These are phyloP conservation scores for Athene cunicularia DNA, from an alignment of 2,113 vertebrate genomes.

Conservation along the genomic window DNA sequence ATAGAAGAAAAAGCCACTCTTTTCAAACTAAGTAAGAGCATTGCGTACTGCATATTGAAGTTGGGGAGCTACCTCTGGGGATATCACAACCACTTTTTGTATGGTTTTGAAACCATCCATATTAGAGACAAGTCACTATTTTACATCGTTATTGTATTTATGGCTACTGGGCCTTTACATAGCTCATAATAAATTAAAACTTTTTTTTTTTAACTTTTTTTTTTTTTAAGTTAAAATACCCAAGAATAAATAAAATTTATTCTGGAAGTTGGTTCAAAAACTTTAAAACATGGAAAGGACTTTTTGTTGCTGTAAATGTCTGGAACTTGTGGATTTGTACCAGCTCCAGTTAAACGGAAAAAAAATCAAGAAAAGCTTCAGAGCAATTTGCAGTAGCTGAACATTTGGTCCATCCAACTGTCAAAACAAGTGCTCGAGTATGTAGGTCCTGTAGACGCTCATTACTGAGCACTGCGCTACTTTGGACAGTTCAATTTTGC, in stretches of 20 bases:
- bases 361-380: neutral
- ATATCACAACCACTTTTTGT: neutral
- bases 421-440: neutral
- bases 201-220: too few relatives aligned
- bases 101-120: neutral
- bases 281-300: neutral
- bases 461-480: neutral
- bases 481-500: neutral
- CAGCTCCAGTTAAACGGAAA: neutral
- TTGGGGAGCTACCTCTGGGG: neutral
- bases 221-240: too few relatives aligned
- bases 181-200: neutral
- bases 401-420: neutral
- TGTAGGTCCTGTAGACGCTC: neutral
- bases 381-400: neutral
- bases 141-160: rapidly evolving
- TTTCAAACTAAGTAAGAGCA: neutral
- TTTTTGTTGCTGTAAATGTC: neutral
- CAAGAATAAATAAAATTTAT: neutral
- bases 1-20: neutral
- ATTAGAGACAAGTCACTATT: neutral
- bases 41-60: neutral
- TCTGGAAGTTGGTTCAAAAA: neutral
- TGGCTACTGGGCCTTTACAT: neutral
- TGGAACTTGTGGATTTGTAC: neutral